phyloP scores from a whole-genome alignment of 2,888 invertebrate species.

The Ennomos fuscantarius region DNA sequence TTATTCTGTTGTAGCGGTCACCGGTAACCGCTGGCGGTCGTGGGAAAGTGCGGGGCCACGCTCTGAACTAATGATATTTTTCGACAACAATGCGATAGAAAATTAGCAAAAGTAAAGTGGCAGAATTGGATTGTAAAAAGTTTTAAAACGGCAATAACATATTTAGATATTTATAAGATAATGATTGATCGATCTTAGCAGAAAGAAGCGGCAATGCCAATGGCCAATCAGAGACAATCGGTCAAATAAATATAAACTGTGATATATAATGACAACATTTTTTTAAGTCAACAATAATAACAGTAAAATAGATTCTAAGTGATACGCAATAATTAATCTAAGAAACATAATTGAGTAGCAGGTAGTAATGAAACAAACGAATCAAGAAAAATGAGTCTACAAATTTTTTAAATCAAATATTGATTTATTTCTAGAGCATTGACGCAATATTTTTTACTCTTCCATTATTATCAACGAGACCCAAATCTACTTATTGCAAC shows the following conservation, averaged over 20 bases:
- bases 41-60: slow-evolving; percentile 38
- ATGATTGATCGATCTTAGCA: too few relatives aligned
- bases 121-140: slow-evolving; percentile 6
- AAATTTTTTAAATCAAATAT: background rate
- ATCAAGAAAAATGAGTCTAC: background rate
- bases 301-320: background rate
- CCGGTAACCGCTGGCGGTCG: slow-evolving; percentile 25
- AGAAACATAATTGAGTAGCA: too few relatives aligned
- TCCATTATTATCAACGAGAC: slow-evolving; percentile 9
- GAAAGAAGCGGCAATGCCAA: too few relatives aligned
- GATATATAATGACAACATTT: too few relatives aligned
- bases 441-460: slow-evolving; percentile 1
- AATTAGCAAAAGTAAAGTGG: slow-evolving; percentile 15
- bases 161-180: too few relatives aligned
- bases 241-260: too few relatives aligned
- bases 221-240: too few relatives aligned
- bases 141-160: background rate
- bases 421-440: slow-evolving; percentile 8
- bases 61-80: slow-evolving; percentile 21
- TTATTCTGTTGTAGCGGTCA: slow-evolving; percentile 25
- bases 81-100: slow-evolving; percentile 24
- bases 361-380: background rate
- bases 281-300: too few relatives aligned
- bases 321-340: too few relatives aligned
- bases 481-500: slow-evolving; percentile 17